Evolutionary conservation across 2,888 invertebrate genomes (phyloP).

Genomic region (Andrena haemorrhoa): DNA sequence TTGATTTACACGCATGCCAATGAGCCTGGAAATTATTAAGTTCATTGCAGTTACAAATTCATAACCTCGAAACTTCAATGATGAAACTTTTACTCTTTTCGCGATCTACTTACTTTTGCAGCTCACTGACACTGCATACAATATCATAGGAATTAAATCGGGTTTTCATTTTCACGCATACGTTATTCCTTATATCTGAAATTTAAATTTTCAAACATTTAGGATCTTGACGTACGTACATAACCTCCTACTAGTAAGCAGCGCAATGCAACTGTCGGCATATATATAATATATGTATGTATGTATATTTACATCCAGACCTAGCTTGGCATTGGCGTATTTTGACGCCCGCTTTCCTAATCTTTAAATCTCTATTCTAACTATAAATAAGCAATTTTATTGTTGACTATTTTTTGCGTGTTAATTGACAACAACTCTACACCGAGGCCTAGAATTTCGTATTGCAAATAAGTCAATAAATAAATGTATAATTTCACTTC

Average conservation of each 20-base stretch:
- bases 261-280: background rate
- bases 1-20: conserved; percentile 98
- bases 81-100: conserved; percentile 2
- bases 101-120: conserved; percentile 89
- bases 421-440: no score
- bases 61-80: conserved; percentile 48
- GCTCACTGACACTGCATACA: conserved; percentile 94
- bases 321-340: no score
- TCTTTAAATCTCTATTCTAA: no score
- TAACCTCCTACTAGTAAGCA: background rate
- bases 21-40: conserved; percentile 86
- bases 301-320: no score
- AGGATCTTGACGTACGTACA: background rate
- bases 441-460: no score
- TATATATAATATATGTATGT: background rate
- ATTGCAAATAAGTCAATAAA: no score
- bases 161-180: conserved; percentile 91
- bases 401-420: no score
- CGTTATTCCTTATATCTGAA: conserved; percentile 57
- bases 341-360: no score
- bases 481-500: no score
- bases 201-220: conserved; percentile 18
- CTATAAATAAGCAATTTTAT: no score
- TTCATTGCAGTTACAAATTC: background rate
- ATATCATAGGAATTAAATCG: conserved; percentile 97